A percentile compares a stretch with the other conserved stretches of the same genome.
These are phyloP conservation scores for Callosobruchus maculatus DNA, from an alignment of 2,888 invertebrate species.

Conservation along the genomic window DNA sequence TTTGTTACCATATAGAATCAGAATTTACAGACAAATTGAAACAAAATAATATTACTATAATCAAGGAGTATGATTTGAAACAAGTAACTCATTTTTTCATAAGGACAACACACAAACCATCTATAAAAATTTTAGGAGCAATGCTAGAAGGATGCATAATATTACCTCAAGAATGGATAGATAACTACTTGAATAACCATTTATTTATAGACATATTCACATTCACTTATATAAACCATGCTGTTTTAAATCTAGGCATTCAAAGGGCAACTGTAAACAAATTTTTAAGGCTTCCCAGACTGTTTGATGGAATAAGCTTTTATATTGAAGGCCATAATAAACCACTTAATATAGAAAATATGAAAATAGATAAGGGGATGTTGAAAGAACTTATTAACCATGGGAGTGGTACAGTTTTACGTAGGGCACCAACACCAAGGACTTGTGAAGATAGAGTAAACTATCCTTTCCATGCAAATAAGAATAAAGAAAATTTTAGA, in stretches of 20 bases:
- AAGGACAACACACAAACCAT: slow-evolving; percentile 27
- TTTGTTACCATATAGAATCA: slow-evolving; percentile 29
- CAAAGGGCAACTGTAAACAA: slow-evolving; percentile 31
- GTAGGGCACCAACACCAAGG: slow-evolving; percentile 32
- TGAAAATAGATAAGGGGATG: slow-evolving; percentile 28
- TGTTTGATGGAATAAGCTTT: slow-evolving; percentile 40
- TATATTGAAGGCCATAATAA: slow-evolving; percentile 27
- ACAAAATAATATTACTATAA: slow-evolving; percentile 23
- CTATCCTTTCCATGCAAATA: slow-evolving; percentile 27
- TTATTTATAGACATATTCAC: slow-evolving; percentile 24
- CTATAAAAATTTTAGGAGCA: slow-evolving; percentile 32
- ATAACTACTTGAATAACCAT: slow-evolving; percentile 22
- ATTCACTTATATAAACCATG: slow-evolving; percentile 21
- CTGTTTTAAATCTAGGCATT: slow-evolving; percentile 26
- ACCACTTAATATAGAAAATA: slow-evolving; percentile 20
- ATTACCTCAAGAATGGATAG: slow-evolving; percentile 31
- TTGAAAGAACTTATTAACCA: slow-evolving; percentile 27
- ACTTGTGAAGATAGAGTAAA: slow-evolving; percentile 20
- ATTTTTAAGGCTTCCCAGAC: slow-evolving; percentile 33
- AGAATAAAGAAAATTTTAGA: slow-evolving; percentile 13
- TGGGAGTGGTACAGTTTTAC: slow-evolving; percentile 35
- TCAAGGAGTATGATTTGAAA: slow-evolving; percentile 27
- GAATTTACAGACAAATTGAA: slow-evolving; percentile 20
- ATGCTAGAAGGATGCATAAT: slow-evolving; percentile 35
- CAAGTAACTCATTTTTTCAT: slow-evolving; percentile 34